Percentiles rank a stretch among this genome's conserved stretches.
Evolutionary conservation across 2,113 vertebrate genomes (phyloP).

Genomic region (Tichodroma muraria): DNA sequence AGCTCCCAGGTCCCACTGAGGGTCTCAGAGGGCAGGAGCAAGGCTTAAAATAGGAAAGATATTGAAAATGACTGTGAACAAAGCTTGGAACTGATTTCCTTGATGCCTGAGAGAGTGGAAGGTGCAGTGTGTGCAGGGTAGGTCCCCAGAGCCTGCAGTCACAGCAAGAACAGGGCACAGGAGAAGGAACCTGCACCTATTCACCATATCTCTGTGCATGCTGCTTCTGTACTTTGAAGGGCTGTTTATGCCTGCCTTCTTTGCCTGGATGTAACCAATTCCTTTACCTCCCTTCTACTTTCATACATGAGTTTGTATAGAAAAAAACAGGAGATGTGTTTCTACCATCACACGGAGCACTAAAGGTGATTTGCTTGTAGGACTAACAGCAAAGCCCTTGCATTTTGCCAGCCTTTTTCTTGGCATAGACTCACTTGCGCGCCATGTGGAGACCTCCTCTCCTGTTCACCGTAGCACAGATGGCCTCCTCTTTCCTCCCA

Average conservation of each 20-base stretch:
- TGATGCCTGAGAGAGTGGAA: background rate
- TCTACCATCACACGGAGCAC: background rate
- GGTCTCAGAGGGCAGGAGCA: background rate
- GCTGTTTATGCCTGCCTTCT: background rate
- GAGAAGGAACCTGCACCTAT: background rate
- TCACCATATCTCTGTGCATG: background rate
- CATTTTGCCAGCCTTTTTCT: background rate
- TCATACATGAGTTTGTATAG: background rate
- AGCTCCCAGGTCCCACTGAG: background rate
- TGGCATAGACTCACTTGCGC: background rate
- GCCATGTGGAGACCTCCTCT: background rate
- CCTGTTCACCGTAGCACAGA: background rate
- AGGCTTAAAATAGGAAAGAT: background rate
- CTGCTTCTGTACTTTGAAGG: background rate
- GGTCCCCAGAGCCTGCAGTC: background rate
- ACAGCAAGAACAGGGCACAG: background rate
- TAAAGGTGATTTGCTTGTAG: background rate
- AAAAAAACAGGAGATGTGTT: background rate
- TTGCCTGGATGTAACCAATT: background rate
- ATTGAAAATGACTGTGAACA: background rate
- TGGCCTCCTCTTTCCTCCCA: background rate
- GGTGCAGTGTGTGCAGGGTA: background rate
- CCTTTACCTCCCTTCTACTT: background rate
- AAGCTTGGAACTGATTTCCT: background rate
- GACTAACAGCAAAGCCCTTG: background rate